Conservation (phyloP, 1,140 invertebrate genomes). For the Anoplophora glabripennis region DNA sequence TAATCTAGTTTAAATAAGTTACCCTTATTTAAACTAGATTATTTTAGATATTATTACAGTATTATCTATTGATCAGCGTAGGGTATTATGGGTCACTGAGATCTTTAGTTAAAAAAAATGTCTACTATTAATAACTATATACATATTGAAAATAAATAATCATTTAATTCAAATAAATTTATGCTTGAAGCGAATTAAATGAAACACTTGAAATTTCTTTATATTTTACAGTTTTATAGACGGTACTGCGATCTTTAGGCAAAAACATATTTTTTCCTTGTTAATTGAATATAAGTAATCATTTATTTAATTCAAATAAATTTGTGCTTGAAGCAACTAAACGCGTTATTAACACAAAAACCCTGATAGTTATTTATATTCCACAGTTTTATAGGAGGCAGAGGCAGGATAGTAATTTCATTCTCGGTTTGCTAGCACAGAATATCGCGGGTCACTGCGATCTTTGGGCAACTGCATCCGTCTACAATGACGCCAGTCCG, state of each 20-base stretch:
- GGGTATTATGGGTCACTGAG: too few relatives aligned
- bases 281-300: too few relatives aligned
- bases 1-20: too few relatives aligned
- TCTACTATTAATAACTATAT: too few relatives aligned
- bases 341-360: background rate
- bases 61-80: too few relatives aligned
- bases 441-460: background rate
- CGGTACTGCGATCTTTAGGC: background rate
- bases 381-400: background rate
- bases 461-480: slow-evolving; percentile 11
- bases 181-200: too few relatives aligned
- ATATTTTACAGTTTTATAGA: slow-evolving; percentile 11
- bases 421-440: too few relatives aligned
- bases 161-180: too few relatives aligned
- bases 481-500: slow-evolving; percentile 16
- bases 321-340: background rate
- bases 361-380: background rate
- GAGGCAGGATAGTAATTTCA: background rate
- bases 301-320: background rate
- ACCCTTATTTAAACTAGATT: too few relatives aligned
- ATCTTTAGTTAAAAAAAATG: too few relatives aligned
- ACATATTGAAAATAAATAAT: too few relatives aligned
- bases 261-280: background rate
- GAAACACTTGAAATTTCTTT: background rate
- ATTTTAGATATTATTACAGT: too few relatives aligned